These are phyloP conservation scores for Zoanthus sociatus DNA, from an alignment of 92 coral and sea anemone genomes.

Conservation along the genomic window DNA sequence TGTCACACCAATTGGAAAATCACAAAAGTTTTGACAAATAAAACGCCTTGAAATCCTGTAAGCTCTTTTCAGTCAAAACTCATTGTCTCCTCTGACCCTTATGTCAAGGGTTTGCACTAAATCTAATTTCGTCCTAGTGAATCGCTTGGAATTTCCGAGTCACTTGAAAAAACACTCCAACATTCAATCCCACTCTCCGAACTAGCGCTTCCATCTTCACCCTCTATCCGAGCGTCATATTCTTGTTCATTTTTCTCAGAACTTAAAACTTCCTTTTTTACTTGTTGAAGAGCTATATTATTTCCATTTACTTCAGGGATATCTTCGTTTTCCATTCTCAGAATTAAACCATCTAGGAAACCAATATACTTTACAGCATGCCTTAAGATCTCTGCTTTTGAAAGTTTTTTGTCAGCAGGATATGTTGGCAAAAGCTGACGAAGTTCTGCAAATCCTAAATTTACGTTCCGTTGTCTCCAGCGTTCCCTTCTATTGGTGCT, in stretches of 20 bases:
- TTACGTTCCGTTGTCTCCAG: slow-evolving; percentile 62
- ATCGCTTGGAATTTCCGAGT: slow-evolving; percentile 44
- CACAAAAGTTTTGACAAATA: neutral
- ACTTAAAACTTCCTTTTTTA: neutral
- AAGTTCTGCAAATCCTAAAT: slow-evolving; percentile 56
- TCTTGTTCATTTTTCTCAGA: neutral
- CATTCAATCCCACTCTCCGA: slow-evolving; percentile 46
- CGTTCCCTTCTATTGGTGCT: slow-evolving; percentile 54
- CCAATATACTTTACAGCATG: slow-evolving; percentile 65
- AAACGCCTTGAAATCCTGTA: neutral
- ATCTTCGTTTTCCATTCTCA: slow-evolving; percentile 17
- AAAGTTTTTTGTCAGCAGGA: slow-evolving; percentile 64
- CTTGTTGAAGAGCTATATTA: no score
- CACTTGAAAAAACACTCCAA: slow-evolving; percentile 41
- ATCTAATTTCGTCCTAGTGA: neutral
- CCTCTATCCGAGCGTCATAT: slow-evolving; percentile 3
- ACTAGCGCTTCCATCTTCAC: slow-evolving; percentile 27
- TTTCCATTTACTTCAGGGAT: neutral
- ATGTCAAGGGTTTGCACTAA: neutral
- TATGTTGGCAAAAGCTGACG: slow-evolving; percentile 57
- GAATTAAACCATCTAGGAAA: slow-evolving; percentile 32
- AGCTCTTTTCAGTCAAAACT: neutral
- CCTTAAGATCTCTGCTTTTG: slow-evolving; percentile 58
- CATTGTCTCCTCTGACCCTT: neutral
- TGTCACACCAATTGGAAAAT: neutral